Evolutionary conservation across 1,140 invertebrate genomes (phyloP), one percentile per base, ranked within the genome.

Genomic region (Drosophila arawakana): DNA sequence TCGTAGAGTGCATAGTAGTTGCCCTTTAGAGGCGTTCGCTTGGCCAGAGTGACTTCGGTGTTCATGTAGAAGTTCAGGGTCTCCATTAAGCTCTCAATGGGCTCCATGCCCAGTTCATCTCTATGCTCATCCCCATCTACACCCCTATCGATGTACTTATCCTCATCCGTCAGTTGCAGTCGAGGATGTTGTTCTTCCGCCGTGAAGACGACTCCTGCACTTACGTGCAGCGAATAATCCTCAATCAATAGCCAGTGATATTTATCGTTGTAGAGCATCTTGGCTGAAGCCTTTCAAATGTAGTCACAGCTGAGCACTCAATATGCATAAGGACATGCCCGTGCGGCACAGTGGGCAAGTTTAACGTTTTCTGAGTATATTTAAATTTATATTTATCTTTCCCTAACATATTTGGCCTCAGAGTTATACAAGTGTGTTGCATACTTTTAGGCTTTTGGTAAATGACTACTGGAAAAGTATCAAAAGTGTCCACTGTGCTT

Each of bases 171-270:
- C 70, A 60, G 65, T 30, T 70, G 71, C 55, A 50, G 59, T 2
- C 69, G 25, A 37, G 71, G 18, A 10, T 37, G 44, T 4, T 44
- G 25, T 10, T 44, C 18, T 10, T 43, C 11, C 41, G 41, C 41
- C 41, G 13, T 11, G 41, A 43, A 43, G 10, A 30, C 47, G 50
- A 68, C 21, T 41, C 68, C 79, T 41, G 52, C 65, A 39, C 60
- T 74, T 58, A 60, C 74, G 67, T 91, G 78, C 80, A 82, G 72
- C 55, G 71, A 71, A 76, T 90, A 91, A 85, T 92, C 91, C 89
- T 92, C 91, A 77, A 92, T 90, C 91, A 92, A 82, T 81, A 92
- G 76, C 91, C 91, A 92, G 78, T 92, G 91, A 91, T 90, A 91
- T 80, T 90, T 81, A 73, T 91, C 83, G 76, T 84, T 92, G 73